Base-by-base conservation (phyloP, 2,888 invertebrate species). In the Philaethria dido region DNA sequence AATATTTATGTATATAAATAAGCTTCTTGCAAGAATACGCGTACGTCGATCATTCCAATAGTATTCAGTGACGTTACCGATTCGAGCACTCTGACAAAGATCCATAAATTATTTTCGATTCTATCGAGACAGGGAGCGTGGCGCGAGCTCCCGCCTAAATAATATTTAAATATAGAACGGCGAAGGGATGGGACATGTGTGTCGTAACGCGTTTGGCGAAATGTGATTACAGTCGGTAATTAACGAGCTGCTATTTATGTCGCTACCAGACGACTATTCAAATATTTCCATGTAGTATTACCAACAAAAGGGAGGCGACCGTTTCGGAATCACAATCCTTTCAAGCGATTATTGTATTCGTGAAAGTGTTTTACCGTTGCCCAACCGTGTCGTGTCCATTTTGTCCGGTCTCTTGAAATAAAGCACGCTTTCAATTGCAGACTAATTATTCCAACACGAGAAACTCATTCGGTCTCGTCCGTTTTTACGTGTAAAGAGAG, bases 181-280 rank as follows among this genome's bases (percentile, higher is more conserved):
- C 90, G 88, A 92, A 92, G 92, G 92, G 92, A 92, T 92, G 91
- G 87, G 90, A 89, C 92, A 92, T 89, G 86, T 92, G 91, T 89
- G 88, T 87, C 83, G 89, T 89, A 90, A 92, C 89, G 89, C 84
- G 83, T 91, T 90, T 92, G 92, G 92, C 92, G 92, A 92, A 92
- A 92, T 92, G 92, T 89, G 92, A 92, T 92, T 92, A 91, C 88
- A 85, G 85, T 85, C 83, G 74, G 87, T 90, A 89, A 92, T 92
- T 92, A 92, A 92, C 88, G 89, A 87, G 85, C 79, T 74, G 82
- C 87, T 92, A 91, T 92, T 90, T 91, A 85, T 84, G 83, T 84
- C 79, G 64, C 69, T 70, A 73, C 77, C 60, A 65, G 60, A 65
- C 62, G 62, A 83, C 79, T 82, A 84, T 84, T 83, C 81, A 75